Base-by-base conservation (phyloP, 2,888 invertebrate genomes). In the Mesochorus sp. region DNA sequence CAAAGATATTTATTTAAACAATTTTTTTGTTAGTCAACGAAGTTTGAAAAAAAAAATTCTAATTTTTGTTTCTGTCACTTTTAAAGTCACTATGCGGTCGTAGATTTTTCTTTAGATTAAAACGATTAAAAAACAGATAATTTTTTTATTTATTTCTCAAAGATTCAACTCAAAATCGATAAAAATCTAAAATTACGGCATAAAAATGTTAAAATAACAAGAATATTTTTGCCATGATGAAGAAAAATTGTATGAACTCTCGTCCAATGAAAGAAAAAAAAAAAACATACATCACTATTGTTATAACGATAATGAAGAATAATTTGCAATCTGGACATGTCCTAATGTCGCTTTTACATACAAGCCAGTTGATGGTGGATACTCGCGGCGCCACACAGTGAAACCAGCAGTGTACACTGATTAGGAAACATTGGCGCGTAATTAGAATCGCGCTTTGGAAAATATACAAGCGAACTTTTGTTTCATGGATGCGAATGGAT, bases 351-450 rank as follows among this genome's bases (percentile, higher is more conserved):
- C 26, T 49, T 51, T 66, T 51, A 62, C 62, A 62, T 21, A 64
- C n/a, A 21, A 21, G 12, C 47, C 3, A 12, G 21, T 31, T 14
- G 64, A 49, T 47, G 49, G 31, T 34, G 34, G 39, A 44, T 72
- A n/a, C 37, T 37, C 39, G 17, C 47, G 82, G 81, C 80, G 79
- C 80, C 80, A 44, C 42, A 80, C 81, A 81, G 86, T 83, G 87
- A 89, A 89, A 89, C 83, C 83, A 80, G 81, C 77, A 2, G 8
- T 37, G 34, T 55, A 26, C 42, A 37, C 86, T 82, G 88, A 89
- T 89, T 88, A 88, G 85, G 88, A 89, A 89, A 89, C 85, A 85
- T 88, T 76, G 73, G 71, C 85, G 86, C 85, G 88, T 88, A 89
- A 89, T 88, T 89, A 89, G 83, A 88, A 79, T 67, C 76, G 14